phyloP scores from a whole-genome alignment of 2,888 invertebrate genomes.

The Caenorhabditis wallacei region DNA sequence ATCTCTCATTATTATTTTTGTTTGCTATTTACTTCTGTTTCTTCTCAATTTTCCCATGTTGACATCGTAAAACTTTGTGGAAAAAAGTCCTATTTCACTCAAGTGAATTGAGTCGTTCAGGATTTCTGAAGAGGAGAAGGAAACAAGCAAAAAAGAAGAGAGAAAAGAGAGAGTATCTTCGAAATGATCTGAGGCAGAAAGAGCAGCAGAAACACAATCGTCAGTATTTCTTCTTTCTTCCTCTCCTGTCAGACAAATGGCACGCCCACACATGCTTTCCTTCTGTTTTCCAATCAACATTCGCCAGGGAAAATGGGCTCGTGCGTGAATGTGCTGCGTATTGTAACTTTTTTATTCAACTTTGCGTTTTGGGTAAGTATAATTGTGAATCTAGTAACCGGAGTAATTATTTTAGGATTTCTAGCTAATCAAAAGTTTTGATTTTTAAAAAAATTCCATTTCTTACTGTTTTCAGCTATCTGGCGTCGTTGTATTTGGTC shows the following conservation, averaged over 20 bases:
- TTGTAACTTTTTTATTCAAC: constrained; percentile 73
- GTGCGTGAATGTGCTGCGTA: constrained; percentile 71
- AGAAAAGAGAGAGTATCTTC: constrained; percentile 37
- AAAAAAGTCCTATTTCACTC: constrained; percentile 29
- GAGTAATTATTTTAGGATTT: no score
- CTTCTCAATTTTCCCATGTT: neutral
- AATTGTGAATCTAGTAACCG: neutral
- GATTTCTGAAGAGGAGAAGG: constrained; percentile 2
- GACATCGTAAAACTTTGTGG: constrained; percentile 36
- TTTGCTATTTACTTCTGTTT: neutral
- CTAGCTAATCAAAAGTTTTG: no score
- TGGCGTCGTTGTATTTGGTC: constrained; percentile 88
- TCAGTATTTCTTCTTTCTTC: constrained; percentile 43
- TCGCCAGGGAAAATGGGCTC: constrained; percentile 66
- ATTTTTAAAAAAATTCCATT: no score
- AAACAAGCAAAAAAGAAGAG: constrained; percentile 16
- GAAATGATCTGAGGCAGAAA: constrained; percentile 32
- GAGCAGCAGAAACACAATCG: constrained; percentile 24
- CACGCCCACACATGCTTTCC: constrained; percentile 48
- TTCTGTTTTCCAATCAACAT: constrained; percentile 37
- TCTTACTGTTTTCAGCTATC: constrained; percentile 87
- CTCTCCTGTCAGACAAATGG: constrained; percentile 42
- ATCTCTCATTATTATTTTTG: neutral
- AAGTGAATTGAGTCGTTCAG: constrained; percentile 39
- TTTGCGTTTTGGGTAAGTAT: constrained; percentile 76